phyloP scores from a whole-genome alignment of 2,113 vertebrate species.

The Gambusia affinis region DNA sequence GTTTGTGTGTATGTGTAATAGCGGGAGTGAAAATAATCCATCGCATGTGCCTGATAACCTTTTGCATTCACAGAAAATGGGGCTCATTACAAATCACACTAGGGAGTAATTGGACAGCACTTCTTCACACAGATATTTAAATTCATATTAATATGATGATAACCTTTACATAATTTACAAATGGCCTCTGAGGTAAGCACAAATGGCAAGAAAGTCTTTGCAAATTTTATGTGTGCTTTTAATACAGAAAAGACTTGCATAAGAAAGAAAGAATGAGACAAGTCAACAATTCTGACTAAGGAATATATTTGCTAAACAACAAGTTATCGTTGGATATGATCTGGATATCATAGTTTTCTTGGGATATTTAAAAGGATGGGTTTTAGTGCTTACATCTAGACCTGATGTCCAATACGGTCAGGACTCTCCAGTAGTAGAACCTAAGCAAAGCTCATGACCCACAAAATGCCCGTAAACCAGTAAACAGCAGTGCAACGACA shows the following conservation, averaged over 20 bases:
- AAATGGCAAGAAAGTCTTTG: constrained; percentile 11
- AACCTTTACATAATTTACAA: constrained; percentile 8
- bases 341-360: no score
- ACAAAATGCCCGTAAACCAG: neutral
- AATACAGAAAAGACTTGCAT: neutral
- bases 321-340: no score
- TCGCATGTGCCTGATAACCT: constrained; percentile 44
- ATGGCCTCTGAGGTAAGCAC: constrained; percentile 1
- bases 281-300: neutral
- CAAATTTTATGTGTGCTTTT: neutral
- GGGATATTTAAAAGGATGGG: no score
- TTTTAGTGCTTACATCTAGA: no score
- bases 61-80: constrained; percentile 50
- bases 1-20: constrained; percentile 1
- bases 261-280: neutral
- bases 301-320: neutral
- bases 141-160: constrained; percentile 19
- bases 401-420: neutral
- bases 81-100: constrained; percentile 57
- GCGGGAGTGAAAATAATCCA: neutral
- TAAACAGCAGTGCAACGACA: neutral
- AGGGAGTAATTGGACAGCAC: constrained; percentile 39
- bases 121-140: constrained; percentile 21
- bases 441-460: neutral
- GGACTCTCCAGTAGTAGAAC: neutral